Evolutionary conservation across 2,888 invertebrate species (phyloP), one percentile per base, ranked within the genome.

Genomic region (Dicranocentrus wangi): DNA sequence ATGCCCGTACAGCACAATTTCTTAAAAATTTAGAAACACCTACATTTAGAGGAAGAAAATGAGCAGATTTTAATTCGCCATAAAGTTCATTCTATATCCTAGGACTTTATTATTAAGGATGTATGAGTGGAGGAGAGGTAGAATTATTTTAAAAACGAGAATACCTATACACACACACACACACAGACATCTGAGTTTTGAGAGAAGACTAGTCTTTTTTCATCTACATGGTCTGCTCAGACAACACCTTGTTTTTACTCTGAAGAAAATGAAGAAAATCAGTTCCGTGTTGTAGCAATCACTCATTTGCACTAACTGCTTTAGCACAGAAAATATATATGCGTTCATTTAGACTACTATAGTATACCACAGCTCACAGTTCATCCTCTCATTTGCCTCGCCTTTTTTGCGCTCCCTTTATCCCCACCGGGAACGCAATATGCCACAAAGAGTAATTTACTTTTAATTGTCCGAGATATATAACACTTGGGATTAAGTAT

Each of bases 281-380:
- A 60, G 71, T 71, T 71, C 71, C 71, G 71, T 71, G 71, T 71
- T 32, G 32, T n/a, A 69, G 42, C 58, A 19, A 69, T 69, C 32
- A 69, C 47, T 69, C 58, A 69, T 69, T 55, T 55, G 13, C 32
- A 3, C 10, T 32, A 32, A 32, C 32, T 32, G 58, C 58, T 69
- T 23, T 23, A 39, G 39, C 55, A 21, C 15, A 32, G 27, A 23
- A 17, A 39, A 23, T 19, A 55, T 43, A 17, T 65, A 32, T 28
- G 60, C 60, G 19, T 60, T 27, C 1, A 60, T 1, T 17, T 27
- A 28, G 19, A 39, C 1, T 17, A 32, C 5, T 55, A 23, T 21
- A 21, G 21, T 55, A n/a, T n/a, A n/a, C n/a, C n/a, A n/a, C n/a
- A n/a, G n/a, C 65, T 65, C 43, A 23, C 25, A 69, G 19, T 55